Evolutionary conservation across 2,797 vertebrate genomes (phyloP).

Genomic region (Falco berigora): DNA sequence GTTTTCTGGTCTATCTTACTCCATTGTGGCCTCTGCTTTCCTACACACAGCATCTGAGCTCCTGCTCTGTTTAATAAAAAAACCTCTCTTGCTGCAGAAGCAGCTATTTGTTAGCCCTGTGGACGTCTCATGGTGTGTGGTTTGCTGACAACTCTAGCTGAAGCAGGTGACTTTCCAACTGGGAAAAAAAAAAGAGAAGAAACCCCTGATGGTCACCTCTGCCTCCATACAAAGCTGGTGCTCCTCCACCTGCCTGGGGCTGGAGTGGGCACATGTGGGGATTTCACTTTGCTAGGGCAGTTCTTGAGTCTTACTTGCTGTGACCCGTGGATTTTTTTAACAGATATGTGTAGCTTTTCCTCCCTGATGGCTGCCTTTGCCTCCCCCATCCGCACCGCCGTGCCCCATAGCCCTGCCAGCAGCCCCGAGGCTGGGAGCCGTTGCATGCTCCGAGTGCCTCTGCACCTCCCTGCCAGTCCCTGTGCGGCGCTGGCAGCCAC

Average conservation of each 20-base stretch:
- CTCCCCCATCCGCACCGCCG: neutral
- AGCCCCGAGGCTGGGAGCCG: rapidly evolving
- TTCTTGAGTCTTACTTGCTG: neutral
- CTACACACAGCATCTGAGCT: neutral
- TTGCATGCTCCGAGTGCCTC: rapidly evolving
- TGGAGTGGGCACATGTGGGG: rapidly evolving
- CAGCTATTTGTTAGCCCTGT: neutral
- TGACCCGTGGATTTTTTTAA: neutral
- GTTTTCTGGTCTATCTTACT: neutral
- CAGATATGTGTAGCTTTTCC: neutral
- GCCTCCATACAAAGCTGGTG: neutral
- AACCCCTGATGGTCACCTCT: neutral
- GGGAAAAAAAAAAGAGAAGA: neutral
- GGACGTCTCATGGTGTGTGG: neutral
- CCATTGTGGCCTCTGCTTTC: rapidly evolving
- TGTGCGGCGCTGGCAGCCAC: rapidly evolving
- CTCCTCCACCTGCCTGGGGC: neutral
- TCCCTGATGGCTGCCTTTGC: neutral
- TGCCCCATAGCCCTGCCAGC: neutral
- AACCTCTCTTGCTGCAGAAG: neutral
- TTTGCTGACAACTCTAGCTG: neutral
- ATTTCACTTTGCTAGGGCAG: neutral
- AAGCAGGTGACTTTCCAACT: neutral
- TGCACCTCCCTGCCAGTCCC: neutral
- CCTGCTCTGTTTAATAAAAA: neutral